A percentile compares a stretch with the other conserved stretches of the same genome.
These are phyloP conservation scores for Phengaris arion DNA, from an alignment of 2,888 invertebrate genomes.

Conservation along the genomic window DNA sequence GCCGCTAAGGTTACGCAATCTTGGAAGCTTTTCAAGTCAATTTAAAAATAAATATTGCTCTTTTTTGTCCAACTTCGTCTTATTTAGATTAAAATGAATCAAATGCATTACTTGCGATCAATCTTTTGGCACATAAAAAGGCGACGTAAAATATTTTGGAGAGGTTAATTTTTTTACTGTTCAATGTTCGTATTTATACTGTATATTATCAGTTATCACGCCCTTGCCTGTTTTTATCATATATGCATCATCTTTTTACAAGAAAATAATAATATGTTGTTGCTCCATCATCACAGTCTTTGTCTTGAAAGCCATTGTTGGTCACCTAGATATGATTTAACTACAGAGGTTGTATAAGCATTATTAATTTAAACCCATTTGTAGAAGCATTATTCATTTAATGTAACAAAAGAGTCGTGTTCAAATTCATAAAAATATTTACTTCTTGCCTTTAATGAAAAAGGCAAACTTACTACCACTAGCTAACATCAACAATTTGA, in stretches of 20 bases:
- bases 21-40: slow-evolving; percentile 32
- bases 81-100: not conserved
- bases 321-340: too few relatives aligned
- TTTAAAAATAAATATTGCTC: slow-evolving; percentile 25
- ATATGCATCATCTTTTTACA: not conserved
- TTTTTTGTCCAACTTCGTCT: slow-evolving; percentile 2
- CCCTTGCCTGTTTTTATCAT: not conserved
- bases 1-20: slow-evolving; percentile 62
- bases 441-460: too few relatives aligned
- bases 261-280: not conserved
- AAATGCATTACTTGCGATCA: slow-evolving; percentile 1
- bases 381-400: too few relatives aligned
- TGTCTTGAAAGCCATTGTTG: not conserved
- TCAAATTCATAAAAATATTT: too few relatives aligned
- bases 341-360: too few relatives aligned
- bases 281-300: not conserved
- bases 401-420: too few relatives aligned
- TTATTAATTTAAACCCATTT: too few relatives aligned
- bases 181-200: not conserved
- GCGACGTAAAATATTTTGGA: not conserved
- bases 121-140: not conserved
- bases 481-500: too few relatives aligned
- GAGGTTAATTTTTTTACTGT: slow-evolving; percentile 1
- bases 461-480: too few relatives aligned
- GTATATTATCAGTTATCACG: not conserved